A percentile compares a stretch with the other conserved stretches of the same genome.
These are phyloP conservation scores for Ceyx cyanopectus DNA, from an alignment of 2,113 vertebrate genomes.

Conservation along the genomic window DNA sequence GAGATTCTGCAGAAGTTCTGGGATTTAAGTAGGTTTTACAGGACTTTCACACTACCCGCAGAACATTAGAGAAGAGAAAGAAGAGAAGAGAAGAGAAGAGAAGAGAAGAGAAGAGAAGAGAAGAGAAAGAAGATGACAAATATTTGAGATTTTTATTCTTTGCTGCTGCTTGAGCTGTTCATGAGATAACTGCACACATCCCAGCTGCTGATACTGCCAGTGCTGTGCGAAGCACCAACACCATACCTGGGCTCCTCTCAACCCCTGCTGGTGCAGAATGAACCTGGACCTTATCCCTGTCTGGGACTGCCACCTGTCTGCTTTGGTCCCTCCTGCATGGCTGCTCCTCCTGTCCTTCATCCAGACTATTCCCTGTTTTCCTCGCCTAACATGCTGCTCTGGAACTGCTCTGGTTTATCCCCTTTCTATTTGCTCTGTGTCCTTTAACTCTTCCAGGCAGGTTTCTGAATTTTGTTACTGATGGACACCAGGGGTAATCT, in stretches of 20 bases:
- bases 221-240: rapidly evolving
- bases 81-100: no score
- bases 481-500: background rate
- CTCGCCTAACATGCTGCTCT: background rate
- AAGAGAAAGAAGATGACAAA: background rate
- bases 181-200: background rate
- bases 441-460: background rate
- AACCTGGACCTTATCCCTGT: background rate
- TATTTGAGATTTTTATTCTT: background rate
- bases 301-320: background rate
- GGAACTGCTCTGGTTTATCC: background rate
- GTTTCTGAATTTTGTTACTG: background rate
- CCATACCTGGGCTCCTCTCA: background rate
- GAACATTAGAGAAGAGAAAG: background rate
- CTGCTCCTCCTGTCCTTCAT: background rate
- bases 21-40: background rate
- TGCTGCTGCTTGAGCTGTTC: background rate
- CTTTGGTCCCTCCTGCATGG: background rate
- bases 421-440: background rate
- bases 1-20: background rate
- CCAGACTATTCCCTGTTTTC: background rate
- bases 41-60: background rate
- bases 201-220: background rate
- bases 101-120: background rate
- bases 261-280: background rate